Evolutionary conservation across 2,888 invertebrate species (phyloP).

Genomic region (Pinctada fucata): DNA sequence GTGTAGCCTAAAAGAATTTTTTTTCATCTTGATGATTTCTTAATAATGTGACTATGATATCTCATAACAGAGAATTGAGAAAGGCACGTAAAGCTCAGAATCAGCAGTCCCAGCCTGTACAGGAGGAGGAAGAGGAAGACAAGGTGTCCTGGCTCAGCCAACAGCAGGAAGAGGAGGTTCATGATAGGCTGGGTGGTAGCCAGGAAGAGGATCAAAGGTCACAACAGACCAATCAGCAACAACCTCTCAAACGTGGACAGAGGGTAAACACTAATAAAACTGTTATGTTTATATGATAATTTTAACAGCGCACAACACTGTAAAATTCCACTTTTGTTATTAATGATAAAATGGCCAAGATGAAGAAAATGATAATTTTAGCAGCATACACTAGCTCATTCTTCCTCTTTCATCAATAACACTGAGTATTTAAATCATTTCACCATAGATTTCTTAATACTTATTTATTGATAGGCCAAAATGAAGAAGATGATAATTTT

Average conservation of each 20-base stretch:
- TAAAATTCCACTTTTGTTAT: background rate
- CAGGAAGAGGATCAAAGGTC: slow-evolving; percentile 1
- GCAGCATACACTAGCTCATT: too few species aligned
- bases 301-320: background rate
- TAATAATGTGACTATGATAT: too few species aligned
- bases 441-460: too few species aligned
- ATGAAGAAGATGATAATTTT: slow-evolving; percentile 88
- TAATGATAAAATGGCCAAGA: background rate
- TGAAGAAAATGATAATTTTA: background rate
- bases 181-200: background rate
- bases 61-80: slow-evolving; percentile 61
- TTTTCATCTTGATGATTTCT: too few species aligned
- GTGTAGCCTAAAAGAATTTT: too few species aligned
- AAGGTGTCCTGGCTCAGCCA: slow-evolving; percentile 43
- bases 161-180: slow-evolving; percentile 18
- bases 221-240: slow-evolving; percentile 38
- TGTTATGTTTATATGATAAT: background rate
- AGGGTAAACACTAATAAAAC: slow-evolving; percentile 50
- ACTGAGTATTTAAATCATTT: too few species aligned
- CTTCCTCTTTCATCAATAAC: too few species aligned
- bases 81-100: slow-evolving; percentile 57
- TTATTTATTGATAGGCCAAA: slow-evolving; percentile 79
- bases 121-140: slow-evolving; percentile 69
- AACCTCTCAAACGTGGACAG: slow-evolving; percentile 64
- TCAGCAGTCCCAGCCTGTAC: slow-evolving; percentile 60